Evolutionary conservation across 2,797 vertebrate species (phyloP), one percentile per base, ranked within the genome.

Genomic region (Galaxias olidus): DNA sequence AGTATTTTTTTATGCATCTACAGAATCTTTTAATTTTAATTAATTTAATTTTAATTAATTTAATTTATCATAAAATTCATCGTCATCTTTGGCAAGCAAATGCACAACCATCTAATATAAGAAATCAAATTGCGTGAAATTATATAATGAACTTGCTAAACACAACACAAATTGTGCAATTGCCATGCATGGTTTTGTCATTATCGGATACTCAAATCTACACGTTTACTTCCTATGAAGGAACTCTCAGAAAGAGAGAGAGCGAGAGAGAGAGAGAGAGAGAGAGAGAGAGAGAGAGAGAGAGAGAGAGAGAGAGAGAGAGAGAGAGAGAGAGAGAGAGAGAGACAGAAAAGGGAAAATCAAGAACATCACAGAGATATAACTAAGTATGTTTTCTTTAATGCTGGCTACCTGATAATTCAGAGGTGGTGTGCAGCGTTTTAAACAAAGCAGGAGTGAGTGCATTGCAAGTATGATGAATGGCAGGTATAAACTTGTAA

Each of bases 401-500:
- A 81, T 84, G 65, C 80, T 76, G 78, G 82, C 77, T 84, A 86
- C 79, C 86, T 80, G 85, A 87, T 88, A 82, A 87, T 85, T 80
- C 83, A 88, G 76, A 82, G 74, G 79, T 74, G 65, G 68, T 86
- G 83, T 74, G 73, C 73, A 57, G 55, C 79, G 61, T 78, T 90
- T 90, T 85, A 89, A 89, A 88, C 81, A 89, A 86, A 83, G 75
- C 71, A 59, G 73, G 74, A 65, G 72, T 75, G 77, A 84, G 83
- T 69, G 78, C 79, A 87, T 84, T 81, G 83, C 77, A 77, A 83
- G 79, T 81, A 59, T 90, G 86, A 92, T 78, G 86, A 90, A 90
- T 78, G 86, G 84, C 88, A 92, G 87, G 86, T 90, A 89, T 86
- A 90, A 89, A 88, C 78, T 74, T 77, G 87, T 46, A 51, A 77